A percentile compares a stretch with the other conserved stretches of the same genome.
phyloP scores from a whole-genome alignment of 2,888 invertebrate species.

The Cryptus armator region DNA sequence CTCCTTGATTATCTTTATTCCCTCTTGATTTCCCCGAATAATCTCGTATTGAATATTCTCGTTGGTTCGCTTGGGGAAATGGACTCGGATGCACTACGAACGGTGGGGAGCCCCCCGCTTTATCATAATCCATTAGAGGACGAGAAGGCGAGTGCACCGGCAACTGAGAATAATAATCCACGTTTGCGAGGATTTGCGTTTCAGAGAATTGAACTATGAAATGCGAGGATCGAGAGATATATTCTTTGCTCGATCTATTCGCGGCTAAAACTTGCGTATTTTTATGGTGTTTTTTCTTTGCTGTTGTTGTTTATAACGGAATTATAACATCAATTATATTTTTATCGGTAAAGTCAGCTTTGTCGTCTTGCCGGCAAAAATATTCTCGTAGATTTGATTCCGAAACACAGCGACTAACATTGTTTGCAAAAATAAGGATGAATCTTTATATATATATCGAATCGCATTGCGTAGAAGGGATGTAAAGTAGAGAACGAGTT shows the following conservation, averaged over 20 bases:
- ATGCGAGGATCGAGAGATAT: too few species aligned
- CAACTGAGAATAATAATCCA: slow-evolving; percentile 36
- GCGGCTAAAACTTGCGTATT: too few species aligned
- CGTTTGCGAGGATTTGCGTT: neutral
- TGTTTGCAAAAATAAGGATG: too few species aligned
- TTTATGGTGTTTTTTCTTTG: too few species aligned
- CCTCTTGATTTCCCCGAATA: slow-evolving; percentile 20
- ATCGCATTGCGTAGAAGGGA: neutral
- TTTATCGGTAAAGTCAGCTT: too few species aligned
- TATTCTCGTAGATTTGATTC: too few species aligned
- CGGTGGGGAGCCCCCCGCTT: slow-evolving; percentile 70
- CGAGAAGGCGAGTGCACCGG: slow-evolving; percentile 18
- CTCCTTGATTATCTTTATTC: slow-evolving; percentile 25
- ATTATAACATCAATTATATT: too few species aligned
- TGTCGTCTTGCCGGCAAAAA: too few species aligned
- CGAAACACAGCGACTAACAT: too few species aligned
- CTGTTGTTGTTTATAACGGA: too few species aligned
- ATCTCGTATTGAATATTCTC: slow-evolving; percentile 29
- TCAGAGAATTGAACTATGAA: slow-evolving; percentile 2
- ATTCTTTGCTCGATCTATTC: too few species aligned
- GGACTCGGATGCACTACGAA: slow-evolving; percentile 65
- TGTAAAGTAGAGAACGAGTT: slow-evolving; percentile 25
- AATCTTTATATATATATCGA: too few species aligned
- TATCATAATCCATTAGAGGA: slow-evolving; percentile 73
- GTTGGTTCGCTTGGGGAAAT: slow-evolving; percentile 26